Base-by-base conservation (phyloP, 2,797 vertebrate genomes). In the Kryptopterus vitreolus region DNA sequence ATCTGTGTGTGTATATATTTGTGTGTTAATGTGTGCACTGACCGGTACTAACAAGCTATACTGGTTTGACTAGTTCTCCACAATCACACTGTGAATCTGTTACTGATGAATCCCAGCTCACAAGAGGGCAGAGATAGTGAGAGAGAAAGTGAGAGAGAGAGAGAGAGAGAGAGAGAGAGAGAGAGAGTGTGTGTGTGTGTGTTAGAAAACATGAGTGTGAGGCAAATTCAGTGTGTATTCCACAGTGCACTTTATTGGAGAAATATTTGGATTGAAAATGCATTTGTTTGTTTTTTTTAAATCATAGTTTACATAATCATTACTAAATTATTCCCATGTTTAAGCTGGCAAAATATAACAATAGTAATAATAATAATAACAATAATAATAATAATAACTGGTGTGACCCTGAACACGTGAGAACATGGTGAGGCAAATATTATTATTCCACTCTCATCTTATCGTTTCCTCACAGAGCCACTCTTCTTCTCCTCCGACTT, bases 381-480 rank as follows among this genome's bases (percentile, higher is more conserved):
- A n/a, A 38, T 65, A 66, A 66, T 66, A 46, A 46, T 46, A 46
- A 68, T 65, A 38, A 48, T 26, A 66, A 22, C 3, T 6, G 63
- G 63, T 3, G 6, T 46, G 12, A 43, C 63, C 22, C 35, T 43
- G 63, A 43, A 13, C 33, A 66, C 20, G 63, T 46, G 43, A 52
- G 48, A 68, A 48, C 35, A 46, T 24, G 65, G n/a, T 13, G 46
- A 50, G 68, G 4, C 2, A 11, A 12, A 29, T 75, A 33, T 82
- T 78, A 71, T n/a, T 9, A 74, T 55, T 58, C 12, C 77, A 7
- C 43, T 48, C 38, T 69, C 22, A 24, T 53, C 4, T 93, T 97
- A 98, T 93, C 91, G 96, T 91, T 96, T 98, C 58, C 80, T 93
- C 83, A 98, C 79, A 0, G 98, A 98, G 18, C 94, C 92, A 29